A percentile compares a stretch with the other conserved stretches of the same genome.
These are phyloP conservation scores for Malthinus seriepunctatus DNA, from an alignment of 2,888 invertebrate species.

Conservation along the genomic window DNA sequence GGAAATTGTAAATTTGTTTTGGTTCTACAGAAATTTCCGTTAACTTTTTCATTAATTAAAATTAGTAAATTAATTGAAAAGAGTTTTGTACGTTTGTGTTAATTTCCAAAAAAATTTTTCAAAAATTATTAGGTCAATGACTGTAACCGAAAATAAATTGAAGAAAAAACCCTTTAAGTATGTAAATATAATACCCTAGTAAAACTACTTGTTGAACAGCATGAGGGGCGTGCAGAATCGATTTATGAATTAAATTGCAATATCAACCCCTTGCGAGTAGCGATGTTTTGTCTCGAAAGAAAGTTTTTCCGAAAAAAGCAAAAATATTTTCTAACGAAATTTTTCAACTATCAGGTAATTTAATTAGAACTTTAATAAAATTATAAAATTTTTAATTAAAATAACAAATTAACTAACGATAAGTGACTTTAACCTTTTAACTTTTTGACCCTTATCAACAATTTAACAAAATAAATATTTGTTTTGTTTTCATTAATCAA, in stretches of 20 bases:
- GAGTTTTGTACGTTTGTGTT: too few relatives aligned
- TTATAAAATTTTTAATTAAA: background rate
- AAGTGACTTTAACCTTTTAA: conserved; percentile 6
- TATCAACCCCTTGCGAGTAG: conserved; percentile 7
- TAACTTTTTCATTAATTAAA: too few relatives aligned
- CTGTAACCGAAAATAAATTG: background rate
- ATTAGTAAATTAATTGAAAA: too few relatives aligned
- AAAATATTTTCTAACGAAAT: background rate
- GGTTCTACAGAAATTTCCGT: too few relatives aligned
- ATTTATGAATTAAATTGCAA: conserved; percentile 6
- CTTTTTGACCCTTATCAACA: conserved; percentile 2
- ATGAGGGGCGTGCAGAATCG: conserved; percentile 8
- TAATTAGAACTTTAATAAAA: background rate
- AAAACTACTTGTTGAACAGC: conserved; percentile 16
- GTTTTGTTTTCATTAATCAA: background rate
- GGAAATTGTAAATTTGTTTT: too few relatives aligned
- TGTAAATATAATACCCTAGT: conserved; percentile 3
- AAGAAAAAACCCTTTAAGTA: background rate
- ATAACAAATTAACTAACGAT: background rate
- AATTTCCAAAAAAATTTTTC: too few relatives aligned
- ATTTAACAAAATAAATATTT: background rate
- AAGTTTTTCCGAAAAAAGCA: background rate
- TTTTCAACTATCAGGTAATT: background rate
- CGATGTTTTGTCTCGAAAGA: background rate
- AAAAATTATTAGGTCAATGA: background rate